These are phyloP conservation scores for Lepus oiostolus DNA, from an alignment of 2,797 vertebrate species.

Conservation along the genomic window DNA sequence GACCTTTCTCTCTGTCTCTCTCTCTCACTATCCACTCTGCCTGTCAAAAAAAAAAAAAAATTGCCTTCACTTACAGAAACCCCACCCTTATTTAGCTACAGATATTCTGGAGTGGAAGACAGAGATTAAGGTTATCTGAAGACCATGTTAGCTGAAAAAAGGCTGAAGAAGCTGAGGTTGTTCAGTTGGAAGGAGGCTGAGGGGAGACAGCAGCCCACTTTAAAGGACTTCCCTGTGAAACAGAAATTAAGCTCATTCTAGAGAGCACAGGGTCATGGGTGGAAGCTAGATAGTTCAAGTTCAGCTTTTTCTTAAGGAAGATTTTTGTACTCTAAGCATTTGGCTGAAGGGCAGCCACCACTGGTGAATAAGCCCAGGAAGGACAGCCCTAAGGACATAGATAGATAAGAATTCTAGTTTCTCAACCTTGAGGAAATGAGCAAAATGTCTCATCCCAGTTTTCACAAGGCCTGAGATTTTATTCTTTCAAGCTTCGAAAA, in stretches of 20 bases:
- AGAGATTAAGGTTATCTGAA: neutral
- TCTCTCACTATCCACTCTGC: too few species aligned
- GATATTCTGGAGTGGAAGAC: neutral
- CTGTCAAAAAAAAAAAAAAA: neutral
- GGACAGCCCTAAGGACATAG: neutral
- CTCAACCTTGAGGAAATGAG: neutral
- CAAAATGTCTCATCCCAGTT: neutral
- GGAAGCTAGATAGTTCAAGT: neutral
- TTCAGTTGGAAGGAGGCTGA: neutral
- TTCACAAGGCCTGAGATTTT: neutral
- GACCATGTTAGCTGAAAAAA: neutral
- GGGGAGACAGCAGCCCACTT: neutral
- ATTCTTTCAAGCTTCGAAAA: constrained; percentile 9
- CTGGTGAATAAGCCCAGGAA: neutral
- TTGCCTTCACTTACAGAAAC: neutral
- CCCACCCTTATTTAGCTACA: neutral
- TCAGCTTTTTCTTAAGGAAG: neutral
- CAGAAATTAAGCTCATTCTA: neutral
- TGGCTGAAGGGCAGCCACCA: neutral
- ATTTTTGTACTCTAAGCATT: neutral
- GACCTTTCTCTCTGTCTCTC: too few species aligned
- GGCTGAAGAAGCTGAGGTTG: neutral
- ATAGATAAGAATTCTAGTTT: neutral
- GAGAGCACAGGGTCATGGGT: neutral
- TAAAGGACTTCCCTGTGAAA: neutral